These are phyloP conservation scores for Zaprionus bogoriensis DNA, from an alignment of 2,888 invertebrate species.

Conservation along the genomic window DNA sequence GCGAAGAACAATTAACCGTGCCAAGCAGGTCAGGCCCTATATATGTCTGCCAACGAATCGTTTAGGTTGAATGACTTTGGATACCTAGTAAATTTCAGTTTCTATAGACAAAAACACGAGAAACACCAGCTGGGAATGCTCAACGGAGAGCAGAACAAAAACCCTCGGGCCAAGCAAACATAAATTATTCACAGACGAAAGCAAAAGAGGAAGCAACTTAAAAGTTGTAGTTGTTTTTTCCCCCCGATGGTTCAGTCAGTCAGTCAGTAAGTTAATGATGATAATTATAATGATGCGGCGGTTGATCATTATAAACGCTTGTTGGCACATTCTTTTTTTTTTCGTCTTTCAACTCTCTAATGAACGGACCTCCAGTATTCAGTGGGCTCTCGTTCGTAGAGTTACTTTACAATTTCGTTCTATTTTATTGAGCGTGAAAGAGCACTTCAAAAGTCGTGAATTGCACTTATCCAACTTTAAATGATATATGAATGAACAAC, in stretches of 20 bases:
- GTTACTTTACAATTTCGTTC: conserved; percentile 5
- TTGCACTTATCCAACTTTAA: background rate
- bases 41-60: conserved; percentile 23
- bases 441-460: background rate
- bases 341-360: no score
- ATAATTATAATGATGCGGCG: conserved; percentile 59
- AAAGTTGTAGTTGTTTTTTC: conserved; percentile 19
- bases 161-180: conserved; percentile 38
- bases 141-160: conserved; percentile 21
- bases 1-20: conserved; percentile 30
- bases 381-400: conserved; percentile 1
- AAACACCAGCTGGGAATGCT: conserved; percentile 20
- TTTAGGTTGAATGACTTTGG: conserved; percentile 69
- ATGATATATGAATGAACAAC: background rate
- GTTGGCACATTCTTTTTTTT: conserved; percentile 22
- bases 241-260: conserved; percentile 43
- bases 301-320: conserved; percentile 53
- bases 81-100: conserved; percentile 57
- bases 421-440: conserved; percentile 49
- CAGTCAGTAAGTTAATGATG: conserved; percentile 74
- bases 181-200: conserved; percentile 40
- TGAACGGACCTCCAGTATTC: conserved; percentile 25
- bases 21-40: conserved; percentile 47
- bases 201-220: conserved; percentile 30
- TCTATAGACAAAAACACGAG: no score